Percentiles rank a stretch among this genome's conserved stretches.
Conservation (phyloP, 23 tunicate genomes). For the Corella eumyota region DNA sequence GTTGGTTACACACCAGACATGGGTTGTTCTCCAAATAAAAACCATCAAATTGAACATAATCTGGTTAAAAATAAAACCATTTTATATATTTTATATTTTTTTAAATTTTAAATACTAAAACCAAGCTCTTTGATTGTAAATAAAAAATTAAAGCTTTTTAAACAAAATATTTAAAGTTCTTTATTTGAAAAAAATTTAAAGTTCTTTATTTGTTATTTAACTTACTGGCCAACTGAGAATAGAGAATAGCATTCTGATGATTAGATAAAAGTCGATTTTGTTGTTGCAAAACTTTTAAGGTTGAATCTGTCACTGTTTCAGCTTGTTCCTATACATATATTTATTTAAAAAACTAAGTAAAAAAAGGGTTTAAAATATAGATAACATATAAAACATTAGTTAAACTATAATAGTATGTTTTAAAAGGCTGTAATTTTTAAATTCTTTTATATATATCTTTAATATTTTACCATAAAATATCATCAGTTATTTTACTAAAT, state of each 20-base stretch:
- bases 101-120: background rate
- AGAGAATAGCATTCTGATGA: constrained; percentile 80
- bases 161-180: background rate
- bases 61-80: constrained; percentile 15
- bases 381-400: background rate
- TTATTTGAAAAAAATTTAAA: too few species aligned
- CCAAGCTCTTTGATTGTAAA: background rate
- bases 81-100: background rate
- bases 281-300: constrained; percentile 34
- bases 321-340: constrained; percentile 10
- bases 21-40: constrained; percentile 88
- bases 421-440: too few species aligned
- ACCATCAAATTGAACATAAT: constrained; percentile 86
- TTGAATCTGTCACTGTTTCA: constrained; percentile 29
- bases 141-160: background rate
- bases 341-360: background rate
- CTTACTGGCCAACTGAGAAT: constrained; percentile 69
- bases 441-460: background rate
- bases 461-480: too few species aligned
- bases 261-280: constrained; percentile 44
- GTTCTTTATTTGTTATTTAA: too few species aligned
- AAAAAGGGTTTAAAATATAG: background rate
- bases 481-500: too few species aligned
- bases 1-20: constrained; percentile 85
- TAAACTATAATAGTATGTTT: too few species aligned